Base-by-base conservation (phyloP, 2,113 vertebrate species). In the Tachysurus vachellii region DNA sequence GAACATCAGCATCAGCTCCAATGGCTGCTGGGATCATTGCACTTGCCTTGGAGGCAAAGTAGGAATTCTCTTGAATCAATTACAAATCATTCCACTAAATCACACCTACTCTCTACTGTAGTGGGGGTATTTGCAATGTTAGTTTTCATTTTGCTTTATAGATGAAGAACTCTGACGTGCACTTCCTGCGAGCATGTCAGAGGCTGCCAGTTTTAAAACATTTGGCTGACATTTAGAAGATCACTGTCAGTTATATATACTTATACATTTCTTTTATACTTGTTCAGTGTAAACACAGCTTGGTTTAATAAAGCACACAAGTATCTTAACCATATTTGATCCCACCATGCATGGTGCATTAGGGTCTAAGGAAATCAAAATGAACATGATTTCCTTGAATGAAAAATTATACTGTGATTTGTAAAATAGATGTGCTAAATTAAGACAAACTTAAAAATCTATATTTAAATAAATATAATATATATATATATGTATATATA, bases 11-110 rank as follows among this genome's bases (percentile, higher is more conserved):
- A 90, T 99, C 98, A 0, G 98, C 98, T 88, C 98, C 98, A 85
- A 99, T 99, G 98, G 98, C 98, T 89, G 98, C 98, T 54, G 98
- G 97, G 89, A 99, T 99, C 93, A 97, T 99, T 83, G 98, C 98
- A 12, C 95, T 99, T 90, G 97, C 98, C 84, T 95, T 99, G 93
- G 98, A 99, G 95, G 98, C 98, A 92, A 99, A 99, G 98, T 99
- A 98, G 98, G 97, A 95, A 85, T 90, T 90, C 3, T 26, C n/a
- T 86, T 21, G 26, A 75, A 31, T 54, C 50, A 89, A 83, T 91
- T 56, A 9, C 21, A 47, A 75, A 6, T 21, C 71, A 2, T 50
- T 92, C 89, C 28, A 91, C 89, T 86, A 79, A 56, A 64, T 44
- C 88, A 91, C 90, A 82, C 87, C 44, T 75, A 0, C 10, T 23